Evolutionary conservation across 2,888 invertebrate genomes (phyloP), one percentile per base, ranked within the genome.

Genomic region (Phrixothrix hirtus): DNA sequence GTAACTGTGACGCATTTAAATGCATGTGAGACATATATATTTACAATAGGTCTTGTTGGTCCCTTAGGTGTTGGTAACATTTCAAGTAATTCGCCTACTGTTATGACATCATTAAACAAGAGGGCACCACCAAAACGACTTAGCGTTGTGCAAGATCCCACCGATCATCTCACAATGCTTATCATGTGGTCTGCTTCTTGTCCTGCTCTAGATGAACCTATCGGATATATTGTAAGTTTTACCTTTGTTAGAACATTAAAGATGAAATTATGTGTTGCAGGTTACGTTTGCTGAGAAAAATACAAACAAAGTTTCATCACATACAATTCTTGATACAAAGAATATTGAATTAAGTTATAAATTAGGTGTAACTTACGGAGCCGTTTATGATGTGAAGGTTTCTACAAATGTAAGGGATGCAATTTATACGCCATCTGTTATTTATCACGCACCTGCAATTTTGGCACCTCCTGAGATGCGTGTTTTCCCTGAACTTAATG

Each of bases 151-250:
- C 61, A 72, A 4, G 67, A 74, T 38, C 62, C 58, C 10, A 66
- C 72, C 54, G 66, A 69, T 29, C 73, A 73, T 3, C 71, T 77
- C 11, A 69, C 75, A 11, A 81, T 91, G 75, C 75, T 77, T 14
- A 81, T 92, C 0, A 74, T 79, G 10, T 92, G 92, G 91, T 79
- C 81, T 30, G 83, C 89, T 0, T 86, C 85, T 44, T 92, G 92
- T 71, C 78, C 79, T 1, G 71, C 73, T 4, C 70, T 79, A 26
- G 71, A 72, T 6, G 73, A 76, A 27, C 68, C 75, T 3, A 72
- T 81, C 25, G 79, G 79, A 2, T 89, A 88, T 62, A 80, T 80
- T 67, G 87, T 88, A 69, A 80, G 81, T n/a, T n/a, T n/a, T n/a
- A n/a, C n/a, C n/a, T n/a, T n/a, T 69, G 30, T 7, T 13, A 17